These are phyloP conservation scores for Mycetomoellerius zeteki DNA, from an alignment of 1,140 invertebrate genomes.

Conservation along the genomic window DNA sequence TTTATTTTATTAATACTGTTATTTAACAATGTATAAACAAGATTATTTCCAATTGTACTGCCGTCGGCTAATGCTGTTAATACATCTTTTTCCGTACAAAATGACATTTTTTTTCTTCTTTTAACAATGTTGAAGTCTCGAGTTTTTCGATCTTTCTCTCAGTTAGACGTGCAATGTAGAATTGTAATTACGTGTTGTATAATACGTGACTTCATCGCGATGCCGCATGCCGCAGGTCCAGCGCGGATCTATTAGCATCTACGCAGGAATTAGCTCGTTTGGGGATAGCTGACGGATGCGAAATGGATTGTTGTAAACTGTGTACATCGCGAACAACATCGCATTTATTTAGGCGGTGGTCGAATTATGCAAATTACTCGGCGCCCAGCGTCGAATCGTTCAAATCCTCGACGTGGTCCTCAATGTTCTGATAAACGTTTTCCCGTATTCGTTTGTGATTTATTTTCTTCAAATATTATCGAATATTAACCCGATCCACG, in stretches of 20 bases:
- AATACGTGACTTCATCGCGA: conserved; percentile 41
- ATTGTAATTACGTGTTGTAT: conserved; percentile 26
- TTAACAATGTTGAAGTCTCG: neutral
- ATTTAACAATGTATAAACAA: no score
- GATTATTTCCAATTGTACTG: no score
- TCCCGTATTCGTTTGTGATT: neutral
- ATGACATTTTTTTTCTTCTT: neutral
- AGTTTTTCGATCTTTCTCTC: neutral
- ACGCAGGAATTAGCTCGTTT: conserved; percentile 24
- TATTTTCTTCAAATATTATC: conserved; percentile 22
- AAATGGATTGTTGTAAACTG: conserved; percentile 43
- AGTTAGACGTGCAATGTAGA: neutral
- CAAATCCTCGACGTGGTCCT: neutral
- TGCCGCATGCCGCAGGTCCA: neutral
- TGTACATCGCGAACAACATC: neutral
- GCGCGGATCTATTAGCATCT: neutral
- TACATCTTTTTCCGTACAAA: no score
- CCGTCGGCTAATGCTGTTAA: no score
- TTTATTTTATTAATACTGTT: no score
- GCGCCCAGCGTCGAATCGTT: neutral
- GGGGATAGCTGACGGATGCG: neutral
- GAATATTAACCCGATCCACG: neutral
- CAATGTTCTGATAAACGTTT: neutral
- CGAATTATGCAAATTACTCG: conserved; percentile 44
- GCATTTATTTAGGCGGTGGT: conserved; percentile 43